Conservation (phyloP, 2,113 vertebrate species). For the Panthera leo region DNA sequence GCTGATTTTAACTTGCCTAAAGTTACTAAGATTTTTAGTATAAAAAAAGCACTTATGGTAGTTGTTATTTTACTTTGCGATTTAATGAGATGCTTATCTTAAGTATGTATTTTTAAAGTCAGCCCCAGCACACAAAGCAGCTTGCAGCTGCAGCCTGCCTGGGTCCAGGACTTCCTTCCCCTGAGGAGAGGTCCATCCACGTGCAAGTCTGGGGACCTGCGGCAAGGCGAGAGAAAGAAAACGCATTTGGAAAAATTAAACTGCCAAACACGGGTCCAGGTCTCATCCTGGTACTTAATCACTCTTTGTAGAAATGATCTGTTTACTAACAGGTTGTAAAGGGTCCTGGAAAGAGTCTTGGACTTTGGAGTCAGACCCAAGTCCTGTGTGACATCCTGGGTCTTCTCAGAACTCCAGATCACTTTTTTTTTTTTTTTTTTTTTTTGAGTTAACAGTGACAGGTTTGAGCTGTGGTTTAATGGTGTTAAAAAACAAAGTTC, state of each 20-base stretch:
- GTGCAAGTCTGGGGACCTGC: background rate
- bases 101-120: background rate
- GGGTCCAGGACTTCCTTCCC: too few species aligned
- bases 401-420: background rate
- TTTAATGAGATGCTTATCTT: background rate
- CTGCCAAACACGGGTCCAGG: background rate
- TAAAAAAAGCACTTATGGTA: background rate
- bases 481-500: background rate
- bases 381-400: background rate
- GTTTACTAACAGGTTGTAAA: background rate
- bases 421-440: background rate
- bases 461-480: background rate
- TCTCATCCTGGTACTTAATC: background rate
- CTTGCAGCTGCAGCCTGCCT: background rate
- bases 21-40: background rate
- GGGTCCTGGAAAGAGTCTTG: background rate
- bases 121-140: background rate
- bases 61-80: background rate
- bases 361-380: background rate
- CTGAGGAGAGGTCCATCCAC: background rate
- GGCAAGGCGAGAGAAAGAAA: background rate
- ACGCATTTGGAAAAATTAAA: background rate
- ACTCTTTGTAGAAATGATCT: background rate
- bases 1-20: conserved; percentile 1
- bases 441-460: background rate